A percentile compares a stretch with the other conserved stretches of the same genome.
These are phyloP conservation scores for Altica lythri DNA, from an alignment of 2,888 invertebrate species.

Conservation along the genomic window DNA sequence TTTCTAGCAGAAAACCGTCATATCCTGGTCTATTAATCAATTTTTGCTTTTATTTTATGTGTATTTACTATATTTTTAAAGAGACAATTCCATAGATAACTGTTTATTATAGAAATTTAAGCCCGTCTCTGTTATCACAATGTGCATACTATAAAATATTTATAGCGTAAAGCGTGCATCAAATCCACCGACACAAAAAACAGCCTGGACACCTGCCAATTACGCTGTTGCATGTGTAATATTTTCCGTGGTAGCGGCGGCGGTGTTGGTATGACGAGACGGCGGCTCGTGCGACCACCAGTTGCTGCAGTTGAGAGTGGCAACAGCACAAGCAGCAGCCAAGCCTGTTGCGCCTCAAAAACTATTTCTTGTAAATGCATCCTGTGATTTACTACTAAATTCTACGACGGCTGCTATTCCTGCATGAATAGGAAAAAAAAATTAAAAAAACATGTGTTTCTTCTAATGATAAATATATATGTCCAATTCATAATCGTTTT, in stretches of 20 bases:
- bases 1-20: too few species aligned
- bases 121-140: not conserved
- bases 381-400: conserved; percentile 21
- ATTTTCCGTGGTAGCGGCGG: conserved; percentile 46
- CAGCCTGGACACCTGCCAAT: conserved; percentile 54
- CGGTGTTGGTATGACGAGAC: conserved; percentile 24
- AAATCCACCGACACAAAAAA: conserved; percentile 26
- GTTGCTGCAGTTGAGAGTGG: conserved; percentile 37
- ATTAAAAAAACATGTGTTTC: too few species aligned
- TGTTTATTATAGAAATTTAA: not conserved
- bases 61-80: too few species aligned
- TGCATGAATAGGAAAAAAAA: too few species aligned
- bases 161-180: conserved; percentile 21
- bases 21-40: too few species aligned
- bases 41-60: too few species aligned
- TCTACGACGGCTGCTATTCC: too few species aligned
- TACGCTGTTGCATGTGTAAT: conserved; percentile 56
- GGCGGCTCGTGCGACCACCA: conserved; percentile 39
- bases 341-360: conserved; percentile 44
- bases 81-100: too few species aligned
- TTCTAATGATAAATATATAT: too few species aligned
- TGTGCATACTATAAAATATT: conserved; percentile 15
- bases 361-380: conserved; percentile 40
- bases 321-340: not conserved
- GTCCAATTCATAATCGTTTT: too few species aligned